Base-by-base conservation (phyloP, 2,113 vertebrate species). In the Sigmodon hispidus region DNA sequence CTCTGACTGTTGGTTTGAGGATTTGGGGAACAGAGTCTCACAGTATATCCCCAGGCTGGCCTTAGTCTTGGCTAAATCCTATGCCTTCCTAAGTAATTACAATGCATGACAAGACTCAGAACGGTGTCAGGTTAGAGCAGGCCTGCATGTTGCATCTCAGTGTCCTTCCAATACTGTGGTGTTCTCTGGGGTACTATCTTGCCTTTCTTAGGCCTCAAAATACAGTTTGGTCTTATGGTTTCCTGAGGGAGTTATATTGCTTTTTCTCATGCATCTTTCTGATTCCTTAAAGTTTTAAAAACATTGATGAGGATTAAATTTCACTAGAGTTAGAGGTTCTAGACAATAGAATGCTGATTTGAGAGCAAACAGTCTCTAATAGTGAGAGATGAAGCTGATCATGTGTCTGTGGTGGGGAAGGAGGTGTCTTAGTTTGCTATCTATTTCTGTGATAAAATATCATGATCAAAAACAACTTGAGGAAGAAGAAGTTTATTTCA, bases 281-380 rank as follows among this genome's bases (percentile, higher is more conserved):
- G 34, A 43, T 80, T 92, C 57, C 34, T 77, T 59, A 79, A 52
- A 67, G 94, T 45, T 65, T 67, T 81, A 16, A 77, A 61, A 65
- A 87, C 63, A 73, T 24, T 50, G 86, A 79, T 57, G 86, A 84
- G 24, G 45, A 69, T 90, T 57, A 89, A 89, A 76, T 86, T 70
- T 95, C 21, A 76, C 26, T 92, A 40, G 24, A 76, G 8, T 69
- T 75, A 91, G 61, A 90, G 65, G 63, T 6, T 92, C 43, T 65
- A 72, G 65, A 67, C 40, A 34, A n/a, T 40, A n/a, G 34, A 57
- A 52, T 34, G 55, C 5, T 72, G 69, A 50, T 69, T 59, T 88
- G 70, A 73, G 36, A 69, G 34, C 6, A 75, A 67, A 67, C 50
- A 83, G 29, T 72, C 73, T 75, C 15, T 15, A n/a, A 43, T 36